Conservation (phyloP, 2,888 invertebrate genomes). For the Eupeodes luniger region DNA sequence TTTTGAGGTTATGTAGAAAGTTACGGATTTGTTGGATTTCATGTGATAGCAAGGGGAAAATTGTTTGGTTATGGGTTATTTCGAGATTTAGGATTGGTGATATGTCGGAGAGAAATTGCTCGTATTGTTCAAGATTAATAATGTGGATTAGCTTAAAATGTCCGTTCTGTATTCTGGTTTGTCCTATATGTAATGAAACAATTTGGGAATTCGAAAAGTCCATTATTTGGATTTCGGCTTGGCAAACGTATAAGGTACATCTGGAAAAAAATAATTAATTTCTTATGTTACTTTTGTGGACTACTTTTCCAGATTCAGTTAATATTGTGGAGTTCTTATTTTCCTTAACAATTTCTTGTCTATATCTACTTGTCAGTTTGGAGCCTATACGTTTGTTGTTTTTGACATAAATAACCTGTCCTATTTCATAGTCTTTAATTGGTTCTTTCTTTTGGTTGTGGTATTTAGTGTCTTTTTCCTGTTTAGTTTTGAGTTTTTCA, state of each 20-base stretch:
- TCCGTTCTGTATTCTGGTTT: neutral
- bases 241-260: neutral
- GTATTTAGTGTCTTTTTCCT: conserved; percentile 17
- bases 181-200: neutral
- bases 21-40: conserved; percentile 25
- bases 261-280: conserved; percentile 45
- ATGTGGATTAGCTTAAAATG: neutral
- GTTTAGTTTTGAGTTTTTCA: conserved; percentile 34
- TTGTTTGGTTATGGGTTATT: conserved; percentile 17
- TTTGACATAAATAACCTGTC: conserved; percentile 35
- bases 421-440: neutral
- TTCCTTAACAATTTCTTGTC: conserved; percentile 42
- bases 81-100: neutral
- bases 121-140: neutral
- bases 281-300: conserved; percentile 63
- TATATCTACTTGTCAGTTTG: conserved; percentile 13
- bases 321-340: conserved; percentile 37
- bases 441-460: conserved; percentile 14
- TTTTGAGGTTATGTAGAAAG: neutral
- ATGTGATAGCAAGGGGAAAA: conserved; percentile 21
- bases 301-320: conserved; percentile 45
- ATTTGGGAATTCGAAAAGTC: neutral
- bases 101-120: neutral
- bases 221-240: neutral
- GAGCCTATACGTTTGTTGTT: conserved; percentile 46